Conservation (phyloP, 2,113 vertebrate genomes). For the Rhinichthys klamathensis region DNA sequence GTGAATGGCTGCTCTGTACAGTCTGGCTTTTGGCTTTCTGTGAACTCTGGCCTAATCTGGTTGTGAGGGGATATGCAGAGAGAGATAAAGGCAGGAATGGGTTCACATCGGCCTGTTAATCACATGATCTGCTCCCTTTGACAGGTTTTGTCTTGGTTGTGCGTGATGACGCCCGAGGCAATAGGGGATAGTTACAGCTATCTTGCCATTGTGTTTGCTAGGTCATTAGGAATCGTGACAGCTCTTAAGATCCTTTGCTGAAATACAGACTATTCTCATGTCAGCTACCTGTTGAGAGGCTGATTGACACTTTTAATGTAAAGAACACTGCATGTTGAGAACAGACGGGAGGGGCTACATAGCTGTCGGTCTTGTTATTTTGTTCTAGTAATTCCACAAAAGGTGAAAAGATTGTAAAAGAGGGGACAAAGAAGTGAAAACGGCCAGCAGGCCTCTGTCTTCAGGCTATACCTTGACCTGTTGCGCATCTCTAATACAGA, state of each 20-base stretch:
- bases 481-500: conserved; percentile 26
- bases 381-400: background rate
- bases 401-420: background rate
- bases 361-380: conserved; percentile 22
- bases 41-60: conserved; percentile 45
- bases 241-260: background rate
- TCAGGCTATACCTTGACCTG: conserved; percentile 32
- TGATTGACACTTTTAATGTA: conserved; percentile 43
- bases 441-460: conserved; percentile 22
- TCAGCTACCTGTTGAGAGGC: background rate
- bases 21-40: conserved; percentile 34
- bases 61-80: conserved; percentile 38
- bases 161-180: conserved; percentile 20
- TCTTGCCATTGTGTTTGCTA: conserved; percentile 1
- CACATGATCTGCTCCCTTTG: conserved; percentile 36
- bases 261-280: background rate
- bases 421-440: background rate
- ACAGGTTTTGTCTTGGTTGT: conserved; percentile 22
- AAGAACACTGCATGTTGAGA: conserved; percentile 10
- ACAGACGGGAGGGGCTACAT: background rate
- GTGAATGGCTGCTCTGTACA: conserved; percentile 46
- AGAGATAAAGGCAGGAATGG: conserved; percentile 40
- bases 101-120: conserved; percentile 28
- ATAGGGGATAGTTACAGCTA: conserved; percentile 13
- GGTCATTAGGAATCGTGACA: background rate